phyloP scores from a whole-genome alignment of 1,140 invertebrate genomes.

The Aphelinus certus region DNA sequence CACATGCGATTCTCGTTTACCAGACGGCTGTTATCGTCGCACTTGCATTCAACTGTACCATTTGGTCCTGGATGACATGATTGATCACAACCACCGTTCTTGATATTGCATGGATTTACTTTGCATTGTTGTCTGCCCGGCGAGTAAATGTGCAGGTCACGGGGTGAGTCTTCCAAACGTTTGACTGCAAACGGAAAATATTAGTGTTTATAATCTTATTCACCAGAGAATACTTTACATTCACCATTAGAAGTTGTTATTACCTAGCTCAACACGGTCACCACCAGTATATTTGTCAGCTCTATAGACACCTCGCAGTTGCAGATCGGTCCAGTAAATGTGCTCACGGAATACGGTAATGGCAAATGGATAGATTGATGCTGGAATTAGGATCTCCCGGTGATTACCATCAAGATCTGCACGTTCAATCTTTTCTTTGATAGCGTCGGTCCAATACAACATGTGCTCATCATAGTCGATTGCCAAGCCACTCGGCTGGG shows the following conservation, averaged over 20 bases:
- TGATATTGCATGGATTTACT: conserved; percentile 86
- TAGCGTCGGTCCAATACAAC: conserved; percentile 98
- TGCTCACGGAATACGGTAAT: conserved; percentile 91
- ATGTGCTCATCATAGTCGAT: conserved; percentile 96
- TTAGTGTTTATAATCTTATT: no score
- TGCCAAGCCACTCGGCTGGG: conserved; percentile 94
- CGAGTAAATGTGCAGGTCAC: conserved; percentile 92
- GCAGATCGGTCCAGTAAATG: conserved; percentile 98
- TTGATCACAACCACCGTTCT: conserved; percentile 96
- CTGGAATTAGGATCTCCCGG: conserved; percentile 81
- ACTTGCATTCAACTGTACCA: conserved; percentile 85
- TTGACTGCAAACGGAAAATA: conserved; percentile 70
- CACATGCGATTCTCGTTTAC: conserved; percentile 95
- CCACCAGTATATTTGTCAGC: conserved; percentile 97
- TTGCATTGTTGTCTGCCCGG: conserved; percentile 81
- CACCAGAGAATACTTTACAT: no score
- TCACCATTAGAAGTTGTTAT: background rate
- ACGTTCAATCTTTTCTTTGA: conserved; percentile 96
- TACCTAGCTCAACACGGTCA: conserved; percentile 86
- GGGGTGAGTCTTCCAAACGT: conserved; percentile 86
- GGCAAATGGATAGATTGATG: conserved; percentile 96
- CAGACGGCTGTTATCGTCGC: conserved; percentile 84
- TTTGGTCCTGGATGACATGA: conserved; percentile 91
- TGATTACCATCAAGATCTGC: conserved; percentile 87
- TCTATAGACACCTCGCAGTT: conserved; percentile 91